Evolutionary conservation across 2,797 vertebrate genomes (phyloP), one percentile per base, ranked within the genome.

Genomic region (Trachurus trachurus): DNA sequence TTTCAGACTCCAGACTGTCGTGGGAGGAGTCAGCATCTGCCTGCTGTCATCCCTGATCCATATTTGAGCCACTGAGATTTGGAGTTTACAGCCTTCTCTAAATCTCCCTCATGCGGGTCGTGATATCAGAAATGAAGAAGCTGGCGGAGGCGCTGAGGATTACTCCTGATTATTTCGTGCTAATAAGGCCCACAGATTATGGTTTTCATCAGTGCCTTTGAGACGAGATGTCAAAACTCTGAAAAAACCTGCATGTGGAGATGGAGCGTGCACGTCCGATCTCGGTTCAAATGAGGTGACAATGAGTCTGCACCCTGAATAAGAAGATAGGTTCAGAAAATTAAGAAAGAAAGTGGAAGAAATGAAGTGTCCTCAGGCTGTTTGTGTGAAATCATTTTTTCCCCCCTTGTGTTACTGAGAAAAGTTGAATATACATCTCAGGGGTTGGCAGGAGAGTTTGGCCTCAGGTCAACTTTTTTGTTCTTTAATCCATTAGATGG

Each of bases 1-100:
- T 60, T 60, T 44, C 34, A 67, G 67, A 66, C 67, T 54, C 6
- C 66, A 69, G 26, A 69, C 59, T 47, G 29, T 6, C n/a, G 0
- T 34, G 17, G 10, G 19, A 34, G 10, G 62, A 62, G 63, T 42
- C 15, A 44, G 56, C 11, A n/a, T 58, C 29, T 58, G 50, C 45
- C 16, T 68, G 16, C 16, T 57, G 59, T 37, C 19, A 60, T 44
- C 13, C 4, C 8, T 26, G 53, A 68, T 67, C 31, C 17, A 57
- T 63, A 59, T 68, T 42, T 68, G 7, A 59, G 59, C 44, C 59
- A 52, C 64, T 44, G 50, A 45, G 6, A 29, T 52, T 21, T 40
- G 1, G 21, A 13, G 50, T 53, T 53, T 37, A 47, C 4, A 60
- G 10, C 13, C n/a, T 22, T 64, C 58, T 59, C 29, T 60, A 59